Conservation (phyloP, 2,113 vertebrate species). For the Rhinogobius similis region DNA sequence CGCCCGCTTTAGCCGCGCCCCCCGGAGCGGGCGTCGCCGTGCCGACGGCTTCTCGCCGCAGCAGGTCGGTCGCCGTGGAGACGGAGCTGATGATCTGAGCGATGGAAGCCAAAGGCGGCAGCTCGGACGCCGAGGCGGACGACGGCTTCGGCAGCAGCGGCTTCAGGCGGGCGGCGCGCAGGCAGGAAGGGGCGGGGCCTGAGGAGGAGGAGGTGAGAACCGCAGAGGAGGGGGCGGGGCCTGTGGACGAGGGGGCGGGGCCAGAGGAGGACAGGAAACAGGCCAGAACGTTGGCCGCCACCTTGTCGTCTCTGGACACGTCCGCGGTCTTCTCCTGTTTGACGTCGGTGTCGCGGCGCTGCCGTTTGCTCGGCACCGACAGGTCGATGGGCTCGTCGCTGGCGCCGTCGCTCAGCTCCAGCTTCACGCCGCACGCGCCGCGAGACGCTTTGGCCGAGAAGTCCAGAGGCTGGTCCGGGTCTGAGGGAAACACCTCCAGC, state of each 20-base stretch:
- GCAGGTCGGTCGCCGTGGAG: slow-evolving; percentile 59
- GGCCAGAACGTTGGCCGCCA: slow-evolving; percentile 35
- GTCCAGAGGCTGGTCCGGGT: slow-evolving; percentile 90
- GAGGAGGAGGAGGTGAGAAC: slow-evolving; percentile 35
- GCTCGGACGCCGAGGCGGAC: slow-evolving; percentile 78
- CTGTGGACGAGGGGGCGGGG: slow-evolving; percentile 56
- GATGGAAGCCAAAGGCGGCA: slow-evolving; percentile 93
- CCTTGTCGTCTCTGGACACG: slow-evolving; percentile 66
- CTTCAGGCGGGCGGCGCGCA: slow-evolving; percentile 85
- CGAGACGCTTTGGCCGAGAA: slow-evolving; percentile 87
- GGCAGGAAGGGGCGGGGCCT: slow-evolving; percentile 23
- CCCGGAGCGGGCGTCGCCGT: background rate
- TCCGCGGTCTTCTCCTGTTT: slow-evolving; percentile 67
- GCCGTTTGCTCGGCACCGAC: slow-evolving; percentile 86
- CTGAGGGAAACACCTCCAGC: slow-evolving; percentile 78
- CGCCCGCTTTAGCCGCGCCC: background rate
- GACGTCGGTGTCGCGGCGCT: slow-evolving; percentile 57
- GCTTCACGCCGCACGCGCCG: slow-evolving; percentile 80
- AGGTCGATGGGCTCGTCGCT: slow-evolving; percentile 91
- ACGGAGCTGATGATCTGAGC: slow-evolving; percentile 98
- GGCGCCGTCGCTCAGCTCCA: slow-evolving; percentile 76
- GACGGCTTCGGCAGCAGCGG: slow-evolving; percentile 92
- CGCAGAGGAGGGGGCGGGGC: slow-evolving; percentile 66
- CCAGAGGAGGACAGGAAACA: slow-evolving; percentile 73
- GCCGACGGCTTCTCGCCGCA: background rate